Base-by-base conservation (phyloP, 2,113 vertebrate genomes). In the Lanius ludovicianus region DNA sequence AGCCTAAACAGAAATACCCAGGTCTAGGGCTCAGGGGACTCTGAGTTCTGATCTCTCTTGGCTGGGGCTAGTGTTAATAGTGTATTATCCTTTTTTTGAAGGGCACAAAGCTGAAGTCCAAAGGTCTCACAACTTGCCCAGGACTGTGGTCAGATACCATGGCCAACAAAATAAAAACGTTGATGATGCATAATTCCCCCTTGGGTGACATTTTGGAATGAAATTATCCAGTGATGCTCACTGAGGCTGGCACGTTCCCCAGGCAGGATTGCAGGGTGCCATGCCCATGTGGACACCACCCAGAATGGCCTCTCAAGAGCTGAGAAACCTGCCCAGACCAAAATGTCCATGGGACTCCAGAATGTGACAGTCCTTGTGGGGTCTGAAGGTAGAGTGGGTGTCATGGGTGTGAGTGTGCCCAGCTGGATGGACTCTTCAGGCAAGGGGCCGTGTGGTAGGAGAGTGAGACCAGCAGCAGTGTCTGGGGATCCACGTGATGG, bases 221-320 rank as follows among this genome's bases (percentile, higher is more conserved):
- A 27, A 64, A 39, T 81, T 14, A 7, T 17, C 1, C 37, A 1
- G 10, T 21, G 67, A 21, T 30, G 15, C 52, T 44, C 39, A 11
- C 21, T 1, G 5, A 87, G 28, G 37, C 57, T 46, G 42, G 31
- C 7, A 12, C 0, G 1, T 35, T 89, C 42, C 0, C 0, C 18
- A 41, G 63, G 9, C 67, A 50, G 35, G 20, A 52, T 25, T 0
- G 4, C 1, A 2, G 50, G n/a, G 22, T 31, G 1, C 56, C 42
- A 2, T 0, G 2, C 14, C 39, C 4, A 0, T 27, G 39, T 42
- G 93, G 39, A 13, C 44, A 49, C 20, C 13, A 68, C n/a, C 10
- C 44, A 20, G 27, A 28, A 57, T 31, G 39, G 22, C 24, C 42
- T 67, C 59, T 25, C 21, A 49, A 12, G 52, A 37, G 46, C 22